phyloP scores from a whole-genome alignment of 2,888 invertebrate genomes.

The Trachelus troglodyta region DNA sequence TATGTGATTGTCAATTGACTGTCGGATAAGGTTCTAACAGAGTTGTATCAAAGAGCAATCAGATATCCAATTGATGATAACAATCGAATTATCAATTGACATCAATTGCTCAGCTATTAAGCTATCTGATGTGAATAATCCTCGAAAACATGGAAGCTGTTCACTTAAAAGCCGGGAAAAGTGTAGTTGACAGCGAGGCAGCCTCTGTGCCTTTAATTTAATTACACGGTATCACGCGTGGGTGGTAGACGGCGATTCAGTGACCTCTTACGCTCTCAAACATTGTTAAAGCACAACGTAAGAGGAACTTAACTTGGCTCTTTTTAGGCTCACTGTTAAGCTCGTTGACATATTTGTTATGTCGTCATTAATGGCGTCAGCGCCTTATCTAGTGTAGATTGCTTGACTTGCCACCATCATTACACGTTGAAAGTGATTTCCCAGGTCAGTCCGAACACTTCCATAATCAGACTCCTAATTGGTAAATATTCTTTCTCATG shows the following conservation, averaged over 20 bases:
- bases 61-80: not conserved
- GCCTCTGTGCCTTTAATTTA: conserved; percentile 16
- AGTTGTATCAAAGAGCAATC: not conserved
- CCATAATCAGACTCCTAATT: no score
- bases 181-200: not conserved
- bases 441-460: no score
- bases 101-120: not conserved
- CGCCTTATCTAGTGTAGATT: not conserved
- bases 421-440: not conserved
- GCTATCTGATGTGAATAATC: not conserved
- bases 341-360: not conserved
- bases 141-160: not conserved
- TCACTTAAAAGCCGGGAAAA: not conserved
- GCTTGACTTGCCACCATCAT: not conserved
- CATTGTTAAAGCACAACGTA: conserved; percentile 6
- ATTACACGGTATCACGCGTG: conserved; percentile 17
- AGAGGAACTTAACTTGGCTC: not conserved
- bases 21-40: not conserved
- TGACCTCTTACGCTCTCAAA: conserved; percentile 17
- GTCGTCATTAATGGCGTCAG: not conserved
- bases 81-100: not conserved
- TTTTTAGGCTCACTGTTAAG: not conserved
- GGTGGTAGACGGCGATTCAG: conserved; percentile 21
- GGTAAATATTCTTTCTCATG: no score
- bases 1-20: not conserved